phyloP scores from a whole-genome alignment of 1,140 invertebrate genomes.

The Thalassaphorura encarpata region DNA sequence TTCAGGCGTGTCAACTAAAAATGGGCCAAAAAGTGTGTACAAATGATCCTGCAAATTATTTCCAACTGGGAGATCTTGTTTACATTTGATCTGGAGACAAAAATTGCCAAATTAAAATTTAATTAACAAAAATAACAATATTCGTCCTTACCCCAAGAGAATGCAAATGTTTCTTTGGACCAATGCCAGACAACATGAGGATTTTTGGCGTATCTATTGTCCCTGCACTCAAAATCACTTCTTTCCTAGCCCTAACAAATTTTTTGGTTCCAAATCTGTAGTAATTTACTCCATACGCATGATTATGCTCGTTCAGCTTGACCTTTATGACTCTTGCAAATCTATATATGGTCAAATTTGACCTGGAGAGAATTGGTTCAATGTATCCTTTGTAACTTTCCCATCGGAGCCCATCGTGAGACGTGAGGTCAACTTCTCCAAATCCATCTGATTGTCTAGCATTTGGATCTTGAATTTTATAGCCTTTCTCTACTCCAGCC shows the following conservation, averaged over 20 bases:
- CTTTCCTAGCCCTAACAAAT: slow-evolving; percentile 31
- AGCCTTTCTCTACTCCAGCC: slow-evolving; percentile 58
- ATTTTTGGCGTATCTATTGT: slow-evolving; percentile 64
- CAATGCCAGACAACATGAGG: slow-evolving; percentile 70
- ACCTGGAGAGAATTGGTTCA: slow-evolving; percentile 14
- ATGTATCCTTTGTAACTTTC: slow-evolving; percentile 19
- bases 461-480: slow-evolving; percentile 60
- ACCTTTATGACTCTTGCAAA: slow-evolving; percentile 39
- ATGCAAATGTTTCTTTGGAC: slow-evolving; percentile 34
- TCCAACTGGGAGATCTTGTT: slow-evolving; percentile 14
- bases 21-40: slow-evolving; percentile 9
- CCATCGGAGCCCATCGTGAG: slow-evolving; percentile 13
- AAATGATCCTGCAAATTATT: slow-evolving; percentile 17
- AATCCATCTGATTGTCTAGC: slow-evolving; percentile 39
- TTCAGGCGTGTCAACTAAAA: slow-evolving; percentile 16
- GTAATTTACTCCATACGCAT: slow-evolving; percentile 26
- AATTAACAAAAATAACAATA: not conserved
- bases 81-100: slow-evolving; percentile 3
- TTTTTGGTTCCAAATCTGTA: slow-evolving; percentile 10
- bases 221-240: slow-evolving; percentile 48
- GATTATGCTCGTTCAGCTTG: not conserved
- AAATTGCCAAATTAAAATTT: no score
- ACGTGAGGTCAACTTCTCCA: slow-evolving; percentile 18
- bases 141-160: not conserved
- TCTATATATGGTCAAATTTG: slow-evolving; percentile 40